A percentile compares a stretch with the other conserved stretches of the same genome.
Evolutionary conservation across 2,888 invertebrate species (phyloP).

Genomic region (Allophyes oxyacanthae): DNA sequence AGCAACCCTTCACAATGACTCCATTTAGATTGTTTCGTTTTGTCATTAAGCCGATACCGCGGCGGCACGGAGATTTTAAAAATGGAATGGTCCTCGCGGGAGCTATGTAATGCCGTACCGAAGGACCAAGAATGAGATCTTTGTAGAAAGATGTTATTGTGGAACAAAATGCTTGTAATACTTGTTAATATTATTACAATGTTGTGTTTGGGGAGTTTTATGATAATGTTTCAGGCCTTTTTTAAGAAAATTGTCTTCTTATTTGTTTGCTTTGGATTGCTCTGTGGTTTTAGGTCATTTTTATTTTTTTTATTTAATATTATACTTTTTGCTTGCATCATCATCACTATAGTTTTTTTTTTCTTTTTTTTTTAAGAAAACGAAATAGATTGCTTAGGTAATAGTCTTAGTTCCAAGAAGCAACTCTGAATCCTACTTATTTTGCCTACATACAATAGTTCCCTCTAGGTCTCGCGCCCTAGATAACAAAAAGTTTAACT

Average conservation of each 20-base stretch:
- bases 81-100: conserved; percentile 40
- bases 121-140: conserved; percentile 9
- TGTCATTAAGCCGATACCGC: conserved; percentile 52
- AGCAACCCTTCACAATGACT: conserved; percentile 54
- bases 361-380: too few relatives aligned
- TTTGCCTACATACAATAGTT: too few relatives aligned
- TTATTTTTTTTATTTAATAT: too few relatives aligned
- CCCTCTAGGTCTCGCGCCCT: not conserved
- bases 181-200: conserved; percentile 34
- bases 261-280: too few relatives aligned
- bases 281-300: too few relatives aligned
- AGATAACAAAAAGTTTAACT: conserved; percentile 15
- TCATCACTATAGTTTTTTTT: too few relatives aligned
- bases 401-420: conserved; percentile 1
- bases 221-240: not conserved
- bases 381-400: too few relatives aligned
- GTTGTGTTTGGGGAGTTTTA: conserved; percentile 7
- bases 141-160: conserved; percentile 33
- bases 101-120: conserved; percentile 6
- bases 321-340: too few relatives aligned
- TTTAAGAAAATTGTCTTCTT: not conserved
- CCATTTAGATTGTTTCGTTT: conserved; percentile 59
- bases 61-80: conserved; percentile 31
- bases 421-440: too few relatives aligned
- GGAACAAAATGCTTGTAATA: conserved; percentile 24